A percentile compares a stretch with the other conserved stretches of the same genome.
Conservation (phyloP, 1,140 invertebrate genomes). For the Geopemphigus sp. region DNA sequence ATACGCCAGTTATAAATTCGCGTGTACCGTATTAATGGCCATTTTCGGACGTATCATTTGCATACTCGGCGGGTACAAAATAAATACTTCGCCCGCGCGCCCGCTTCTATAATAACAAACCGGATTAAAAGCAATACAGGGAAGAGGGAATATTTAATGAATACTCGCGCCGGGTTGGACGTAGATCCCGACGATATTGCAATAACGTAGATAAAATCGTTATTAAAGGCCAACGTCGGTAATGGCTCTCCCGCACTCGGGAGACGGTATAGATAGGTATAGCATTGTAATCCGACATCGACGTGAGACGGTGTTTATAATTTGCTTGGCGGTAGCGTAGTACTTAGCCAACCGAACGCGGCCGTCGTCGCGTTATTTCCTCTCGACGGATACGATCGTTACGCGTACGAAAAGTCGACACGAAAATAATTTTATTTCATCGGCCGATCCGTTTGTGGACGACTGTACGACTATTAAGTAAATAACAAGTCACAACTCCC, state of each 20-base stretch:
- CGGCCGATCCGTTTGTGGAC: too few relatives aligned
- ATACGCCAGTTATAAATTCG: slow-evolving; percentile 25
- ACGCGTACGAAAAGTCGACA: too few relatives aligned
- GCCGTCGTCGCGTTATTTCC: too few relatives aligned
- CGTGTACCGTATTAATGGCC: slow-evolving; percentile 36
- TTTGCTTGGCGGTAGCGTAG: background rate
- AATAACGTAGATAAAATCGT: slow-evolving; percentile 24
- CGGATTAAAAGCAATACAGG: slow-evolving; percentile 11
- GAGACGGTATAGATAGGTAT: background rate
- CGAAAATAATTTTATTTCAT: too few relatives aligned
- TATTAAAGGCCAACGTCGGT: background rate
- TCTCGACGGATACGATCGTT: too few relatives aligned
- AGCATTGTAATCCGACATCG: slow-evolving; percentile 12
- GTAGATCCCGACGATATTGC: slow-evolving; percentile 21
- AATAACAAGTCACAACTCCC: too few relatives aligned
- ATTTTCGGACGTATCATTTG: slow-evolving; percentile 36
- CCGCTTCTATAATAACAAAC: slow-evolving; percentile 20
- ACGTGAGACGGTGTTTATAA: slow-evolving; percentile 17
- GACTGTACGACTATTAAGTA: too few relatives aligned
- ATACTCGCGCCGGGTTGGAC: background rate
- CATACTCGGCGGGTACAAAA: slow-evolving; percentile 25
- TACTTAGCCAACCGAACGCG: too few relatives aligned
- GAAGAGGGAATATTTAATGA: slow-evolving; percentile 13
- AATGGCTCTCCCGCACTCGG: background rate
- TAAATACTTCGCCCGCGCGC: slow-evolving; percentile 1